Percentiles rank a stretch among this genome's conserved stretches.
phyloP scores from a whole-genome alignment of 1,140 invertebrate species.

The Cyphomyrmex costatus region DNA sequence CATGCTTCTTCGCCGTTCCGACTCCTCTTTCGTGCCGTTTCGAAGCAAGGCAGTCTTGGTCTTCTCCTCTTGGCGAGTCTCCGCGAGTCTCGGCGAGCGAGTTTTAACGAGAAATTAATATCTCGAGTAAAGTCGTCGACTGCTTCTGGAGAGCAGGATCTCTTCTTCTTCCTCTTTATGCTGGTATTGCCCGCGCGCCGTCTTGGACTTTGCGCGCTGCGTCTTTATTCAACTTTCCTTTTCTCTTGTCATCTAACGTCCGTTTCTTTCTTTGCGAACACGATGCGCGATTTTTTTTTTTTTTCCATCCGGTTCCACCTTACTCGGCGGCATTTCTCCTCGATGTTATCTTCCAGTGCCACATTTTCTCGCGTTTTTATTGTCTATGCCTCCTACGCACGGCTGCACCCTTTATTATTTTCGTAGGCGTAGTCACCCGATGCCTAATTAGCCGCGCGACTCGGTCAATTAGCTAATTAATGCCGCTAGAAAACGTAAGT shows the following conservation, averaged over 20 bases:
- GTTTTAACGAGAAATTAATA: slow-evolving; percentile 79
- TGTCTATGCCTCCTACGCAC: slow-evolving; percentile 51
- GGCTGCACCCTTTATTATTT: slow-evolving; percentile 67
- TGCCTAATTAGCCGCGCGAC: slow-evolving; percentile 70
- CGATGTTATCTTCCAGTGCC: slow-evolving; percentile 39
- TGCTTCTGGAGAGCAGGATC: slow-evolving; percentile 53
- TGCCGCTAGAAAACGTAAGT: slow-evolving; percentile 65
- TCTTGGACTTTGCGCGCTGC: slow-evolving; percentile 40
- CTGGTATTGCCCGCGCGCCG: slow-evolving; percentile 19
- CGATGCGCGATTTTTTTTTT: slow-evolving; percentile 39
- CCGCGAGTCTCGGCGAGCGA: slow-evolving; percentile 65
- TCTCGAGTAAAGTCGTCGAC: slow-evolving; percentile 68
- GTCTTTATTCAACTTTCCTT: slow-evolving; percentile 31
- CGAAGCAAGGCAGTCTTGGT: slow-evolving; percentile 44
- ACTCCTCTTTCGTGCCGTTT: slow-evolving; percentile 55
- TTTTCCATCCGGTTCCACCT: neutral
- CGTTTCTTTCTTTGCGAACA: slow-evolving; percentile 32
- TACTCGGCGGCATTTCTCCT: neutral
- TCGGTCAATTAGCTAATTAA: slow-evolving; percentile 80
- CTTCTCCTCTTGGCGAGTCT: slow-evolving; percentile 52
- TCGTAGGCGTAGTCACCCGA: slow-evolving; percentile 47
- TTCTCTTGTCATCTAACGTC: slow-evolving; percentile 9
- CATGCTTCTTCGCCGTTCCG: slow-evolving; percentile 6
- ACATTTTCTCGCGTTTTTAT: slow-evolving; percentile 42
- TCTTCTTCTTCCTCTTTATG: slow-evolving; percentile 22